These are phyloP conservation scores for Pterocles orientalis DNA, from an alignment of 2,113 vertebrate species.

Conservation along the genomic window DNA sequence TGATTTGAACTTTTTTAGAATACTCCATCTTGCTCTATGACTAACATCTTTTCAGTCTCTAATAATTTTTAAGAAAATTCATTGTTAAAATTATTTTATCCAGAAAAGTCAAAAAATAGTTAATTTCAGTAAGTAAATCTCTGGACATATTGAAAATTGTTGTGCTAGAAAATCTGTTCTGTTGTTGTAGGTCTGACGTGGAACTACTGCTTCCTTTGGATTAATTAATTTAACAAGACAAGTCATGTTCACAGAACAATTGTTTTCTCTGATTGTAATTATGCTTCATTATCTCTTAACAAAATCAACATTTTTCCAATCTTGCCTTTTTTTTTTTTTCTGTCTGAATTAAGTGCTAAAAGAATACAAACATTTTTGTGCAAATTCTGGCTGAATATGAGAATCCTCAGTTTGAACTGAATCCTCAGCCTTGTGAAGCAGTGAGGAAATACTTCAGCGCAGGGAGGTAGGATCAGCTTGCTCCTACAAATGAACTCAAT, in stretches of 20 bases:
- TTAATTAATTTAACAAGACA: not conserved
- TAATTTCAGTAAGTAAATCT: not conserved
- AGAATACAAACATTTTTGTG: not conserved
- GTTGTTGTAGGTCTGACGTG: not conserved
- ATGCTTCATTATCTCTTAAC: not conserved
- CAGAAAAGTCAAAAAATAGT: not conserved
- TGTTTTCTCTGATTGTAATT: not conserved
- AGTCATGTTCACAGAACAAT: not conserved
- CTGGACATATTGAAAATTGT: not conserved
- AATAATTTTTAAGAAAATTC: not conserved
- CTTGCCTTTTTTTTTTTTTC: not conserved
- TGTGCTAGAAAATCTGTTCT: not conserved
- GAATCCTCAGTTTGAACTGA: not conserved
- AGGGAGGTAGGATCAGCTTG: not conserved
- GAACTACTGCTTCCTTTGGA: not conserved
- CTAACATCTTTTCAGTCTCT: not conserved
- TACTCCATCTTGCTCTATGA: not conserved
- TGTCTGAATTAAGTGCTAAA: not conserved
- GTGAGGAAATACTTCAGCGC: not conserved
- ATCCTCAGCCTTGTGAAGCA: not conserved
- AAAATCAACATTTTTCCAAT: not conserved
- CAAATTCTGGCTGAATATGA: not conserved
- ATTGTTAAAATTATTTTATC: not conserved
- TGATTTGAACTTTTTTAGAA: not conserved
- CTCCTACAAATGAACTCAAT: not conserved